phyloP scores from a whole-genome alignment of 2,888 invertebrate genomes.

The Tetramorium bicarinatum region DNA sequence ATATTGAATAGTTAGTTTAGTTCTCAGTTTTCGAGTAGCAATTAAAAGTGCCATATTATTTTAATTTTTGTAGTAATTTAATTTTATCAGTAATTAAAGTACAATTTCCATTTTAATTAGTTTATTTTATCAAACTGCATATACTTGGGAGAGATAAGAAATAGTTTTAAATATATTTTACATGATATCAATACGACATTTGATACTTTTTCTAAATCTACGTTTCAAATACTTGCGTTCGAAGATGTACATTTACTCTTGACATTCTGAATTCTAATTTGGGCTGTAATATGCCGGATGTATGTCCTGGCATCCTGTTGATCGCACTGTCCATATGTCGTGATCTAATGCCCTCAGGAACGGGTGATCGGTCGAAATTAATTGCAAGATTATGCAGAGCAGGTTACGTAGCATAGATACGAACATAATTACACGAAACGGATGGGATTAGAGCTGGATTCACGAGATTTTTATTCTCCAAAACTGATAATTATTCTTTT shows the following conservation, averaged over 20 bases:
- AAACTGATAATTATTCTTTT: not conserved
- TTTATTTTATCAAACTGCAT: not conserved
- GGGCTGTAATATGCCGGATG: slow-evolving; percentile 20
- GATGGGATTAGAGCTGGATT: not conserved
- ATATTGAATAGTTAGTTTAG: not conserved
- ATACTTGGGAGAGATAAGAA: not conserved
- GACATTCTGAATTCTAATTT: slow-evolving; percentile 25
- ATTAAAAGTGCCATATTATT: too few species aligned
- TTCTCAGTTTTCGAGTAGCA: not conserved
- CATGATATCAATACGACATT: not conserved
- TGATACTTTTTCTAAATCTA: not conserved
- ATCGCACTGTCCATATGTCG: slow-evolving; percentile 43
- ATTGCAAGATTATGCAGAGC: slow-evolving; percentile 57
- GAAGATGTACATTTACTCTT: not conserved
- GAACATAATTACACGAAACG: slow-evolving; percentile 42
- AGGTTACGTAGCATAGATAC: slow-evolving; percentile 18
- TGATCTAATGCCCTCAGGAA: slow-evolving; percentile 51
- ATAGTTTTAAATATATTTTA: not conserved
- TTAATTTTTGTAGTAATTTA: too few species aligned
- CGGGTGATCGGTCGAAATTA: slow-evolving; percentile 48
- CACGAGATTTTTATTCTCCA: not conserved
- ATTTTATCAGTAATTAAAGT: not conserved
- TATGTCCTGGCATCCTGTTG: slow-evolving; percentile 21
- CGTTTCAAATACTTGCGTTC: not conserved
- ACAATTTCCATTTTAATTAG: not conserved